Conservation (phyloP, 1,140 invertebrate genomes). For the Euura lappo region DNA sequence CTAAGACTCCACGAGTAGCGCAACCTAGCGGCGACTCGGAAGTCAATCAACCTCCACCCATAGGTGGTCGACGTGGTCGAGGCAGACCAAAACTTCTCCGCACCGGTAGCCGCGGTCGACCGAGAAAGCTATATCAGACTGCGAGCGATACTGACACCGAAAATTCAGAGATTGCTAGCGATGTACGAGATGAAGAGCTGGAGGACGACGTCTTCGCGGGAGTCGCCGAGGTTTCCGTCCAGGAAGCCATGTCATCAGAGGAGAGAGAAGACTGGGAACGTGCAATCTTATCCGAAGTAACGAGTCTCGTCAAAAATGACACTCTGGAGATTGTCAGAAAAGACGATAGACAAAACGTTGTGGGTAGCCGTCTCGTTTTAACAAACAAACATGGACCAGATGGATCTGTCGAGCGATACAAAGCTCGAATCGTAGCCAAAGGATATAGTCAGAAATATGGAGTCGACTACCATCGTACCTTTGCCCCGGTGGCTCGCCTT, state of each 20-base stretch:
- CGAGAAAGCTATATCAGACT: slow-evolving; percentile 16
- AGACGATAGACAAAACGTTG: slow-evolving; percentile 26
- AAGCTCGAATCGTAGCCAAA: slow-evolving; percentile 42
- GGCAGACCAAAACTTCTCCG: slow-evolving; percentile 19
- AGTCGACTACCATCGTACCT: slow-evolving; percentile 34
- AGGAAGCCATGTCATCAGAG: slow-evolving; percentile 11
- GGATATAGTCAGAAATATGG: slow-evolving; percentile 28
- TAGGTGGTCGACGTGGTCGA: not conserved
- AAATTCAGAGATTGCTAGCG: not conserved
- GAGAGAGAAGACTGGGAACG: slow-evolving; percentile 21
- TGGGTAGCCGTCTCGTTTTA: slow-evolving; percentile 37
- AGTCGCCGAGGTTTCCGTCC: slow-evolving; percentile 3
- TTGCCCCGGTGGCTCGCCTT: slow-evolving; percentile 21
- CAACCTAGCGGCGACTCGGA: not conserved
- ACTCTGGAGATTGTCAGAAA: slow-evolving; percentile 28
- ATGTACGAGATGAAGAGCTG: not conserved
- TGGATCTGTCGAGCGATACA: slow-evolving; percentile 28
- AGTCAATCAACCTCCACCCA: not conserved
- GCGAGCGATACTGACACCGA: not conserved
- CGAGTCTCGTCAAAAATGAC: slow-evolving; percentile 27
- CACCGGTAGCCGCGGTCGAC: slow-evolving; percentile 18
- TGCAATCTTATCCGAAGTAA: slow-evolving; percentile 25
- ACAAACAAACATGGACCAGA: slow-evolving; percentile 22
- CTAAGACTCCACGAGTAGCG: too few species aligned
- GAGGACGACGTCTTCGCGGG: slow-evolving; percentile 18